Base-by-base conservation (phyloP, 2,888 invertebrate species). In the Hypselothyrea guttata region DNA sequence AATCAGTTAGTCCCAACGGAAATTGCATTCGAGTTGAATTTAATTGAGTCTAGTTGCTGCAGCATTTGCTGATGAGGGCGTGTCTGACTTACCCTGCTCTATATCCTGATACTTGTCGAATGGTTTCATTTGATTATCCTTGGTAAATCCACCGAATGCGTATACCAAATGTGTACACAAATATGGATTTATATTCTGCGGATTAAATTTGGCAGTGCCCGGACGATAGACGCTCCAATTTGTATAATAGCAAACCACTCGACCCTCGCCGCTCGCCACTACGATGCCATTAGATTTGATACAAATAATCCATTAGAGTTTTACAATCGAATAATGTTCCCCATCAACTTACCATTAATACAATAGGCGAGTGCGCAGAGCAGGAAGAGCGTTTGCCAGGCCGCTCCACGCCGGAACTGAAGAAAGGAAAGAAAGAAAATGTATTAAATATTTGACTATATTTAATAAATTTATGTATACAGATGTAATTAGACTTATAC, bases 91-190 rank as follows among this genome's bases (percentile, higher is more conserved):
- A 96, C 97, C 97, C 93, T 97, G 97, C 88, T 97, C 97, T 86
- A 97, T 95, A 89, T 98, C 97, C 91, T 97, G 97, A 89, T 97
- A 97, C 88, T 97, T 97, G 91, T 98, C 97, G 88, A 97, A 97
- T 0, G 97, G 97, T 77, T 96, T 96, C 78, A 98, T 92, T 12
- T 95, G 94, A 90, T 96, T 97, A 87, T 97, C 97, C 90, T 96
- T 96, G 62, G 96, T 96, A 88, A 97, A 95, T 15, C 97, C 97
- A 48, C 96, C 97, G 89, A 97, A 97, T 4, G 97, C 97, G 90
- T 97, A 97, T 71, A 97, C 93, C 75, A 97, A 92, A 92, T 97
- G 97, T 31, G 97, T 97, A 91, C 97, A 97, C 58, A 97, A 92
- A 88, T 97, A 97, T 0, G 97, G 97, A 92, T 97, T 97, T 89